A percentile compares a stretch with the other conserved stretches of the same genome.
Evolutionary conservation across 2,888 invertebrate species (phyloP).

Genomic region (Euproctis similis): DNA sequence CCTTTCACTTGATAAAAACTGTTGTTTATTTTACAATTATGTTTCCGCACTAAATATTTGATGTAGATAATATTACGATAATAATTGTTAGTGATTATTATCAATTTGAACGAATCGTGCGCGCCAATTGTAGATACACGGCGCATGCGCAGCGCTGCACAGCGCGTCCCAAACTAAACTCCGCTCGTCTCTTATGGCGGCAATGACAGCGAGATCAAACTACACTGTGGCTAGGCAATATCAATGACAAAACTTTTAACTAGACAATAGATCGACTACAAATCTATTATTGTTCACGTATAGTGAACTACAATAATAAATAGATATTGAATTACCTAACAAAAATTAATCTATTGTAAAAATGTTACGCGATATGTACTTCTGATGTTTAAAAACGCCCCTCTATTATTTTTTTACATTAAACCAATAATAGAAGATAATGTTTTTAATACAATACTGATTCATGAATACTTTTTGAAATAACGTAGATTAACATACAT

Average conservation of each 20-base stretch:
- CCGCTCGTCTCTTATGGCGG: conserved; percentile 7
- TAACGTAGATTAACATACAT: too few relatives aligned
- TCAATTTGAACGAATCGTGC: conserved; percentile 4
- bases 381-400: too few relatives aligned
- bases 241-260: conserved; percentile 22
- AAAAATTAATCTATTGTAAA: too few relatives aligned
- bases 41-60: conserved; percentile 40
- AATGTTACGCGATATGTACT: too few relatives aligned
- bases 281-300: too few relatives aligned
- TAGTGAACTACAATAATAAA: too few relatives aligned
- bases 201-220: conserved; percentile 32
- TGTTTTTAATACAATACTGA: too few relatives aligned
- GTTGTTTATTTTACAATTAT: conserved; percentile 28
- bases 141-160: conserved; percentile 63
- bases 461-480: too few relatives aligned
- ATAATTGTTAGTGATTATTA: conserved; percentile 9
- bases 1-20: conserved; percentile 39
- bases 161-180: conserved; percentile 51
- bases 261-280: conserved; percentile 13
- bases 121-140: conserved; percentile 22
- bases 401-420: too few relatives aligned
- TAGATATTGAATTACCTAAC: too few relatives aligned
- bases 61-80: conserved; percentile 27
- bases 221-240: conserved; percentile 22
- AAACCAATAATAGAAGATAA: too few relatives aligned